Conservation (phyloP, 2,888 invertebrate genomes). For the Onchidella celtica region DNA sequence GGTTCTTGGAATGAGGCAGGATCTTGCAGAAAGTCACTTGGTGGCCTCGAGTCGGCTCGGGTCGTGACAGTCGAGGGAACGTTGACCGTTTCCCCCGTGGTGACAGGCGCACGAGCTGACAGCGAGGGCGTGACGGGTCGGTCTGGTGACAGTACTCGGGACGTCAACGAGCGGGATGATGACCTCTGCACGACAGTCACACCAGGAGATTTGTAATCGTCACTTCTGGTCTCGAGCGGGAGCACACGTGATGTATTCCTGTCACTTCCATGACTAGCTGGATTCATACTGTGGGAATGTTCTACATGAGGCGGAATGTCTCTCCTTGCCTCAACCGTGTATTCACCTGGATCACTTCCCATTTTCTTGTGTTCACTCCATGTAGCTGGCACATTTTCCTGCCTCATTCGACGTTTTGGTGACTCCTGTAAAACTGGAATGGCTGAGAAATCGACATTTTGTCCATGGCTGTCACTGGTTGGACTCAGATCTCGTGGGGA, state of each 20-base stretch:
- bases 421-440: slow-evolving; percentile 25
- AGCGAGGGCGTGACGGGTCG: background rate
- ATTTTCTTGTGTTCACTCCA: background rate
- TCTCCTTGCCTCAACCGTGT: background rate
- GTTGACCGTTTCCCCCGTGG: slow-evolving; percentile 32
- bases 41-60: background rate
- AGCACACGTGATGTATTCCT: background rate
- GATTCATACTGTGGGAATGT: too few species aligned
- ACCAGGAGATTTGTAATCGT: background rate
- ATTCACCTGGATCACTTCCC: background rate
- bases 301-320: background rate
- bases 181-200: background rate
- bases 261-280: too few species aligned
- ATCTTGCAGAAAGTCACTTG: too few species aligned
- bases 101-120: slow-evolving; percentile 31
- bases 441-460: background rate
- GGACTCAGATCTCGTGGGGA: background rate
- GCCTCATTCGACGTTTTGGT: slow-evolving; percentile 5
- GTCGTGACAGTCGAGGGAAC: background rate
- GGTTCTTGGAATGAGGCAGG: too few species aligned
- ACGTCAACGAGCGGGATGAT: background rate
- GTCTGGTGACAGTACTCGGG: background rate
- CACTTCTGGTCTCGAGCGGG: background rate
- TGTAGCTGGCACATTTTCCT: background rate
- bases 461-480: background rate